These are phyloP conservation scores for Malacosoma neustria DNA, from an alignment of 2,888 invertebrate species.

Conservation along the genomic window DNA sequence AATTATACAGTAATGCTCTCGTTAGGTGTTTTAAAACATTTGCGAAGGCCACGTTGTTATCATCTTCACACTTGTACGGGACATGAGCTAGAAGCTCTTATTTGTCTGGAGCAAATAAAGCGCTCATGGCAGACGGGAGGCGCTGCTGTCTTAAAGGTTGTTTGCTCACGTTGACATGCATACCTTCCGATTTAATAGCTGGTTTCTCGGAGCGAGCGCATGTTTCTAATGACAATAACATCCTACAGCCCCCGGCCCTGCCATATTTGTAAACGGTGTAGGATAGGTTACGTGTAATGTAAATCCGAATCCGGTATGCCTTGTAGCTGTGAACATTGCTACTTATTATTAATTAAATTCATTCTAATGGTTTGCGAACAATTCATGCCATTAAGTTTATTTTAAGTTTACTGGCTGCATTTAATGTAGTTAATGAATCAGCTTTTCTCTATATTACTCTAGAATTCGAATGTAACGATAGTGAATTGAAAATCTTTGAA, in stretches of 20 bases:
- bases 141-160: slow-evolving; percentile 33
- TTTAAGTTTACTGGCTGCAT: too few relatives aligned
- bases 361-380: not conserved
- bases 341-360: not conserved
- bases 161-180: slow-evolving; percentile 60
- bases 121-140: slow-evolving; percentile 49
- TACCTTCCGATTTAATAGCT: slow-evolving; percentile 45
- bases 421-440: too few relatives aligned
- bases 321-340: not conserved
- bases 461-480: too few relatives aligned
- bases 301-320: not conserved
- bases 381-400: too few relatives aligned
- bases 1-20: not conserved
- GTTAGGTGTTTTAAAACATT: not conserved
- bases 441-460: too few relatives aligned
- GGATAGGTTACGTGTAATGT: not conserved
- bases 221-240: slow-evolving; percentile 4
- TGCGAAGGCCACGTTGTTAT: slow-evolving; percentile 29
- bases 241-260: too few relatives aligned
- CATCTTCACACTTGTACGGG: slow-evolving; percentile 32
- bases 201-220: slow-evolving; percentile 3
- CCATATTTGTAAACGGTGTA: slow-evolving; percentile 2
- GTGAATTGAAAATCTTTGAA: too few relatives aligned
- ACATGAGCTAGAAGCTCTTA: slow-evolving; percentile 45
- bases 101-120: slow-evolving; percentile 60